Percentiles rank a stretch among this genome's conserved stretches.
phyloP scores from a whole-genome alignment of 2,797 vertebrate genomes.

The Crenichthys baileyi region DNA sequence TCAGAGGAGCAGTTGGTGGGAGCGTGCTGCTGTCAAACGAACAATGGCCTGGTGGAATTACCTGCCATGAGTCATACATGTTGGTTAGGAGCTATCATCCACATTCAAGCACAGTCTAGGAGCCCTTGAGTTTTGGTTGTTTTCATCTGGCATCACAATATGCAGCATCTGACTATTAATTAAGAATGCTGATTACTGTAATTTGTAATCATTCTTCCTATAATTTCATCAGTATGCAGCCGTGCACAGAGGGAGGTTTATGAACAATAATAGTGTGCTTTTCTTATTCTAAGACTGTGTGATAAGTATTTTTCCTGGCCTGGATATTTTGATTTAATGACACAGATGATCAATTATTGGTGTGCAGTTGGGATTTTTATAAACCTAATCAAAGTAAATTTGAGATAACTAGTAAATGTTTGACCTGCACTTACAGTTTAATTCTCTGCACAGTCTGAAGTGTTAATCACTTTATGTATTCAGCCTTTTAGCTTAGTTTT shows the following conservation, averaged over 20 bases:
- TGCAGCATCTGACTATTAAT: conserved; percentile 46
- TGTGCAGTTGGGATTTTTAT: conserved; percentile 3
- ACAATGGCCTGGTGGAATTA: conserved; percentile 64
- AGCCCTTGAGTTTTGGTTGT: conserved; percentile 36
- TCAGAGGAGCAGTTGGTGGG: conserved; percentile 54
- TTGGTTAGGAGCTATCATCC: conserved; percentile 29
- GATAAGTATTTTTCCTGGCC: conserved; percentile 8
- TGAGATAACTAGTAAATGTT: conserved; percentile 26
- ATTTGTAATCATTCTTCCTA: conserved; percentile 55
- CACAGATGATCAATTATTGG: conserved; percentile 30
- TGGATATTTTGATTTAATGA: conserved; percentile 43
- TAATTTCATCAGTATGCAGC: conserved; percentile 40
- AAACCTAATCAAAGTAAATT: conserved; percentile 22
- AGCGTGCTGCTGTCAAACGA: conserved; percentile 61
- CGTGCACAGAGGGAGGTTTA: conserved; percentile 29
- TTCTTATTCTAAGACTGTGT: conserved; percentile 6
- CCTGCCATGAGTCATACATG: conserved; percentile 62
- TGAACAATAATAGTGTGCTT: conserved; percentile 22
- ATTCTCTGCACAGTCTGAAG: conserved; percentile 14
- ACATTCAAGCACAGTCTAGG: conserved; percentile 22
- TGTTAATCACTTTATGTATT: not conserved
- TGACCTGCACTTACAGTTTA: conserved; percentile 6
- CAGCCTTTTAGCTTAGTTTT: conserved; percentile 12
- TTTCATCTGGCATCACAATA: conserved; percentile 40
- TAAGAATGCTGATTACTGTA: conserved; percentile 48